phyloP scores from a whole-genome alignment of 2,888 invertebrate genomes.

The Alcis repandata region DNA sequence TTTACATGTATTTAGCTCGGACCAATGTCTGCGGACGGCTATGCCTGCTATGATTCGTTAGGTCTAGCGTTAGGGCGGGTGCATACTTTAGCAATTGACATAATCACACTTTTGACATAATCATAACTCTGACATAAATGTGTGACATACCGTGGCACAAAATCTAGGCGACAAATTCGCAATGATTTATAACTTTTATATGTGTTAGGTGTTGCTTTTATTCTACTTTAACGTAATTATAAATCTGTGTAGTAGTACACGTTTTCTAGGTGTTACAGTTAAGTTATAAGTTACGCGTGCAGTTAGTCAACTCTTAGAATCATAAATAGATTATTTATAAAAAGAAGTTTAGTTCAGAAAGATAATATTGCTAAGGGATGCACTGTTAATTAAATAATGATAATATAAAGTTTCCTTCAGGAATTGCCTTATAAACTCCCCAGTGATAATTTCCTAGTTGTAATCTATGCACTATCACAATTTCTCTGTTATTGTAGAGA shows the following conservation, averaged over 20 bases:
- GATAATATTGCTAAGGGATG: constrained; percentile 39
- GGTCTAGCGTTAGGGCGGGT: constrained; percentile 36
- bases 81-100: constrained; percentile 38
- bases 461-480: constrained; percentile 40
- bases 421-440: constrained; percentile 46
- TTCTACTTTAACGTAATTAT: background rate
- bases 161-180: background rate
- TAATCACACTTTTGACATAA: constrained; percentile 25
- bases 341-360: background rate
- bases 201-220: constrained; percentile 2
- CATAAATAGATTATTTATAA: constrained; percentile 1
- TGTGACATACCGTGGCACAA: constrained; percentile 1
- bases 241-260: constrained; percentile 10
- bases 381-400: constrained; percentile 31
- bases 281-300: constrained; percentile 11
- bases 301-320: constrained; percentile 9
- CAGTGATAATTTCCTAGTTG: constrained; percentile 45
- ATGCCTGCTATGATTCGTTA: constrained; percentile 41
- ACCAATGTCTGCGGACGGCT: constrained; percentile 70
- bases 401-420: constrained; percentile 42
- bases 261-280: constrained; percentile 7
- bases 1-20: constrained; percentile 72
- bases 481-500: constrained; percentile 22
- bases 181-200: background rate
- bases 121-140: constrained; percentile 9